Evolutionary conservation across 2,113 vertebrate species (phyloP).

Genomic region (Tiliqua scincoides): DNA sequence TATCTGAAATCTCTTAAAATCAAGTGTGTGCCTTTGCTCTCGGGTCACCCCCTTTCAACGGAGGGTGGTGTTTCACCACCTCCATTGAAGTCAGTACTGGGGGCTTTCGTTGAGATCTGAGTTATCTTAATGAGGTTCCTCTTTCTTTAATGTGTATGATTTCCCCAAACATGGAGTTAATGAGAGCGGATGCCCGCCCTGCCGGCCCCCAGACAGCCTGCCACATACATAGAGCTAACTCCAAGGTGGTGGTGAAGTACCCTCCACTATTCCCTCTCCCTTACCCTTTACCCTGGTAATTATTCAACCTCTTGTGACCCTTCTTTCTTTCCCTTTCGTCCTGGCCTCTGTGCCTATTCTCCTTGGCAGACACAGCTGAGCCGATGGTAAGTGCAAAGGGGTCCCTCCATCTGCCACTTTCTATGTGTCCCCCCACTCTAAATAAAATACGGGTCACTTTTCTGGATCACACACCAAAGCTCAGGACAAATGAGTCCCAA

Average conservation of each 20-base stretch:
- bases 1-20: constrained; percentile 4
- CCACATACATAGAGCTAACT: constrained; percentile 33
- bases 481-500: constrained; percentile 78
- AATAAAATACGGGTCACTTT: constrained; percentile 85
- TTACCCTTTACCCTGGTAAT: constrained; percentile 74
- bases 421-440: constrained; percentile 81
- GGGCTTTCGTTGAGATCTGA: not conserved
- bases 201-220: constrained; percentile 18
- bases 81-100: constrained; percentile 17
- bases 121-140: not conserved
- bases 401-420: constrained; percentile 88
- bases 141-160: constrained; percentile 21
- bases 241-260: constrained; percentile 55
- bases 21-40: not conserved
- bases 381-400: constrained; percentile 74
- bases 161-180: not conserved
- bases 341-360: constrained; percentile 76
- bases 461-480: constrained; percentile 80
- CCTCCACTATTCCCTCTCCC: constrained; percentile 61
- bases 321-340: constrained; percentile 77
- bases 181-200: constrained; percentile 3
- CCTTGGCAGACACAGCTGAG: constrained; percentile 77
- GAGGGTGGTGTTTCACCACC: constrained; percentile 17
- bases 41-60: not conserved
- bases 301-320: constrained; percentile 79